Evolutionary conservation across 2,797 vertebrate species (phyloP).

Genomic region (Fistularia tabacaria): DNA sequence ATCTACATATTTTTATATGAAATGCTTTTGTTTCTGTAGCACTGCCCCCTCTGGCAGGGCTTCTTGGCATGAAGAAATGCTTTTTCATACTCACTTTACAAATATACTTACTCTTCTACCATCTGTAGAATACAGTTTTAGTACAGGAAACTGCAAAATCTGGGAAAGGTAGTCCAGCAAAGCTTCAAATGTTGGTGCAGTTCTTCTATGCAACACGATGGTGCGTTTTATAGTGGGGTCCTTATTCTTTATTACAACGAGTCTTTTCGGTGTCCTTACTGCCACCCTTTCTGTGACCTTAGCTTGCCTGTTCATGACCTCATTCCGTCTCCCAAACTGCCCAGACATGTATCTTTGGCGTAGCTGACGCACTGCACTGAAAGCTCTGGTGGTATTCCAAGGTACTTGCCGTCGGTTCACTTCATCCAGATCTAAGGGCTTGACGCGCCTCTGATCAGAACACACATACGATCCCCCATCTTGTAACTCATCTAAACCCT

Average conservation of each 20-base stretch:
- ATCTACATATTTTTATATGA: too few relatives aligned
- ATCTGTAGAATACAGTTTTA: constrained; percentile 85
- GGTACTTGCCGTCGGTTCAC: constrained; percentile 80
- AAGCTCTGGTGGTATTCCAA: constrained; percentile 82
- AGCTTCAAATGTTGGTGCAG: constrained; percentile 84
- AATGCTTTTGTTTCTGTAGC: too few relatives aligned
- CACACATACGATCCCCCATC: constrained; percentile 94
- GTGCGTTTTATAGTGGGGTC: constrained; percentile 74
- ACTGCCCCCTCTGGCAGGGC: too few relatives aligned
- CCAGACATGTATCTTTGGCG: constrained; percentile 36
- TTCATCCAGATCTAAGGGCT: constrained; percentile 85
- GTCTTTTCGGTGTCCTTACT: constrained; percentile 77
- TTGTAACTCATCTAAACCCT: constrained; percentile 82
- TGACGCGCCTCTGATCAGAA: constrained; percentile 86
- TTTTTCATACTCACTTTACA: neutral
- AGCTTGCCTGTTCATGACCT: constrained; percentile 41
- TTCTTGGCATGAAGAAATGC: too few relatives aligned
- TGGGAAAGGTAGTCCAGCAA: constrained; percentile 87
- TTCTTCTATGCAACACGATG: constrained; percentile 80
- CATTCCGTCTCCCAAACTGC: constrained; percentile 40
- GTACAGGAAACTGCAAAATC: constrained; percentile 83
- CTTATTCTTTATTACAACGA: constrained; percentile 87
- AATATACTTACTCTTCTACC: constrained; percentile 85
- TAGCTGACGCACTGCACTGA: constrained; percentile 39
- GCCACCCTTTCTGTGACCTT: constrained; percentile 47